A percentile compares a stretch with the other conserved stretches of the same genome.
Conservation (phyloP, 2,888 invertebrate species). For the Nomada flava region DNA sequence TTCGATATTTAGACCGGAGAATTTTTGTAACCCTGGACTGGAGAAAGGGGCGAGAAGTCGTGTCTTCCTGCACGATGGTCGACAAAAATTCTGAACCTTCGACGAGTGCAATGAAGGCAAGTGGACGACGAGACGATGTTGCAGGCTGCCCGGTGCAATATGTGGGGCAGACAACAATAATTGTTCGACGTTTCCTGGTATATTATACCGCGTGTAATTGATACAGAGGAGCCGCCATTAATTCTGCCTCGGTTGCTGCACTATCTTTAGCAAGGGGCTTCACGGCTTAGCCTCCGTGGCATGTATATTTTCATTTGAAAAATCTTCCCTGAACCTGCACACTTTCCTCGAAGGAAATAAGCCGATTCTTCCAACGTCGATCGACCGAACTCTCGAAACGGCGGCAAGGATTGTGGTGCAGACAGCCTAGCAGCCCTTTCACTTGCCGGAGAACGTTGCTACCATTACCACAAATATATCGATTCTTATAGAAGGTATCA, state of each 20-base stretch:
- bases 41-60: background rate
- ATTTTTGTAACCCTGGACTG: background rate
- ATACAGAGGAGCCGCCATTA: constrained; percentile 76
- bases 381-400: constrained; percentile 33
- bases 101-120: constrained; percentile 69
- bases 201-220: constrained; percentile 77
- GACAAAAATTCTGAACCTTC: constrained; percentile 54
- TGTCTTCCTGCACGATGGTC: background rate
- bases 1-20: too few relatives aligned
- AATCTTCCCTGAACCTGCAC: background rate
- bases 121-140: constrained; percentile 59
- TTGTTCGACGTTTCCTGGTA: constrained; percentile 81
- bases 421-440: constrained; percentile 63
- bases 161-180: constrained; percentile 81
- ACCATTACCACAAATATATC: constrained; percentile 49
- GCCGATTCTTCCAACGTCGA: background rate
- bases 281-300: background rate
- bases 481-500: constrained; percentile 58
- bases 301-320: constrained; percentile 23
- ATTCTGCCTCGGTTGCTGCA: constrained; percentile 59
- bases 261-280: constrained; percentile 63
- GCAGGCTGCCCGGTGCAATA: constrained; percentile 65
- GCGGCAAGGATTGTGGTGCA: constrained; percentile 34
- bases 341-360: background rate
- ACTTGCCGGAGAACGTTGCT: constrained; percentile 63